Percentiles rank a stretch among this genome's conserved stretches.
Evolutionary conservation across 1,140 invertebrate genomes (phyloP).

Genomic region (Heliothis virescens): DNA sequence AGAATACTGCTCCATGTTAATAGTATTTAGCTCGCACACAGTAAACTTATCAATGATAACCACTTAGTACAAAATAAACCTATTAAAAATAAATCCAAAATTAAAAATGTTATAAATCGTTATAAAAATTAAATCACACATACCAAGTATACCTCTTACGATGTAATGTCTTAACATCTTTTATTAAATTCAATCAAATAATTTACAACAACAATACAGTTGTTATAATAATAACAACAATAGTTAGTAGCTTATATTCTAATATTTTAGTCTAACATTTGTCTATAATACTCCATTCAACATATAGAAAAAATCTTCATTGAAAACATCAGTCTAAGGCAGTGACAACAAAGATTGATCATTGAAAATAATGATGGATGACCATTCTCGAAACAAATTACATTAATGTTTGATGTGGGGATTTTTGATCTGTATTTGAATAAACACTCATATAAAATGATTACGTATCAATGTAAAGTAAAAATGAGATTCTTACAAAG

Average conservation of each 20-base stretch:
- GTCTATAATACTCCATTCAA: constrained; percentile 77
- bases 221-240: constrained; percentile 78
- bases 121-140: constrained; percentile 70
- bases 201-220: constrained; percentile 80
- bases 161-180: constrained; percentile 74
- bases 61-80: constrained; percentile 64
- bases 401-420: constrained; percentile 19
- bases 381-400: constrained; percentile 13
- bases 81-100: constrained; percentile 72
- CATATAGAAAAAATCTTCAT: constrained; percentile 77
- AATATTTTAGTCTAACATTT: constrained; percentile 66
- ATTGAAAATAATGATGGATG: constrained; percentile 55
- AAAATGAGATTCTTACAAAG: constrained; percentile 63
- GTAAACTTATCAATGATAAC: constrained; percentile 67
- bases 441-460: constrained; percentile 31
- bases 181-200: constrained; percentile 80
- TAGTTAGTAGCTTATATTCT: constrained; percentile 68
- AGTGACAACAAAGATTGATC: constrained; percentile 82
- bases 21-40: constrained; percentile 59
- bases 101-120: constrained; percentile 64
- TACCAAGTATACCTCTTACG: constrained; percentile 67
- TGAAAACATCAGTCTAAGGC: constrained; percentile 84
- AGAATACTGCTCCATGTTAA: constrained; percentile 72
- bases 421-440: constrained; percentile 21
- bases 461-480: constrained; percentile 23